Evolutionary conservation across 2,113 vertebrate genomes (phyloP).

Genomic region (Gopherus flavomarginatus): DNA sequence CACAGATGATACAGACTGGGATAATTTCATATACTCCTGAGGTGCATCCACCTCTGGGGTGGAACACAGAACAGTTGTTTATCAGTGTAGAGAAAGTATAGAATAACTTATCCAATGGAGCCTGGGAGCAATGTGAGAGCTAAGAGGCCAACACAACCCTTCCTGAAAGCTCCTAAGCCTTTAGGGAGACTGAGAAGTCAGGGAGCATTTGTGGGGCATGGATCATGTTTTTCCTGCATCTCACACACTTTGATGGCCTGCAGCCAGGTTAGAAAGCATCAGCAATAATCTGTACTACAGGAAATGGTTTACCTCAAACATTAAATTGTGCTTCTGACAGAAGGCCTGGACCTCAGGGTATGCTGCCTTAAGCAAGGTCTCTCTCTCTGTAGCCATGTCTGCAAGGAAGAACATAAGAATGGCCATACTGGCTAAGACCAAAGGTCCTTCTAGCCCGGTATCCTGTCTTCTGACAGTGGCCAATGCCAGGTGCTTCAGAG

Average conservation of each 20-base stretch:
- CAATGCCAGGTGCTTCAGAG: too few species aligned
- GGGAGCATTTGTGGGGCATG: neutral
- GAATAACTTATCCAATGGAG: neutral
- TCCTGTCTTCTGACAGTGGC: too few species aligned
- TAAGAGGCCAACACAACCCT: neutral
- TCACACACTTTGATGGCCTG: rapidly evolving
- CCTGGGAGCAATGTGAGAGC: neutral
- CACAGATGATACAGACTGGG: neutral
- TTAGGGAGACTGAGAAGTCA: neutral
- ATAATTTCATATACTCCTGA: neutral
- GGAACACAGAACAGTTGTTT: neutral
- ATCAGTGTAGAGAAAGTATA: neutral
- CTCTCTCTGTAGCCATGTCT: conserved; percentile 87
- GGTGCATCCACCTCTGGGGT: neutral
- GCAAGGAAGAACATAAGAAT: neutral
- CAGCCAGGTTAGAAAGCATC: neutral
- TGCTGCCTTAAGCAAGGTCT: conserved; percentile 77
- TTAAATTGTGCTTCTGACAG: conserved; percentile 83
- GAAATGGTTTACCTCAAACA: conserved; percentile 81
- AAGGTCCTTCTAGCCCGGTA: too few species aligned
- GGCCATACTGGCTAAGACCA: too few species aligned
- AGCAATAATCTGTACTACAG: neutral
- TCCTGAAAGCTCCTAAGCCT: neutral
- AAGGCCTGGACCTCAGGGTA: conserved; percentile 82
- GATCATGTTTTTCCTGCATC: neutral